Base-by-base conservation (phyloP, 92 coral and sea anemone species). In the Parazoanthus darwini region DNA sequence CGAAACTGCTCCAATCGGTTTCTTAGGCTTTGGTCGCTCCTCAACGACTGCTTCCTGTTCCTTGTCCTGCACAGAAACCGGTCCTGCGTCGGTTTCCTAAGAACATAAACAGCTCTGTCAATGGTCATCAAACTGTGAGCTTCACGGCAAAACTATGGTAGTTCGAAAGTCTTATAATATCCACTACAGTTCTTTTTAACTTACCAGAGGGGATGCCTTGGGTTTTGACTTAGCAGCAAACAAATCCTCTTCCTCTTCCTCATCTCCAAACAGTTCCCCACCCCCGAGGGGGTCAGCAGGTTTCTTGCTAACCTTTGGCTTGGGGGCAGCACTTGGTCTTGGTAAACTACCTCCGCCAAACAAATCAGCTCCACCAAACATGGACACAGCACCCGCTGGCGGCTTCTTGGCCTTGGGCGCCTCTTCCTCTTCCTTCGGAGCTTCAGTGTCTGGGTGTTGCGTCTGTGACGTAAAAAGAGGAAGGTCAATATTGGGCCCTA, bases 1-100 rank as follows among this genome's bases (percentile, higher is more conserved):
- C 22, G 99, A 93, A 77, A 97, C 99, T 15, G 98, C 99, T 18
- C 99, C 99, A 38, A 89, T 92, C 18, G 98, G 98, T 86, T 92
- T 96, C 90, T 94, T 97, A 6, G 90, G 85, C 29, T 85, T 89
- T 14, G 92, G 89, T 43, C 78, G 83, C 68, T 92, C 93, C 66
- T 81, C 56, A 54, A 78, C 59, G 36, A 13, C 89, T 10, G 89
- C 15, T 23, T 56, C 72, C 26, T 89, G 88, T 42, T 70, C 88
- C 29, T 68, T 70, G 4, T 83, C 77, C 44, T 46, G 77, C 16
- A 35, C 67, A 29, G 79, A 5, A 38, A 68, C 86, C 58, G 80
- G 89, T 58, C 54, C 89, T 37, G 80, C 91, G 16, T 90, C 76
- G 29, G 84, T 50, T 35, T 81, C 80, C 39, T 90, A 74, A 35